Percentiles rank a stretch among this genome's conserved stretches.
Conservation (phyloP, 2,113 vertebrate species). For the Sebastes schlegelii region DNA sequence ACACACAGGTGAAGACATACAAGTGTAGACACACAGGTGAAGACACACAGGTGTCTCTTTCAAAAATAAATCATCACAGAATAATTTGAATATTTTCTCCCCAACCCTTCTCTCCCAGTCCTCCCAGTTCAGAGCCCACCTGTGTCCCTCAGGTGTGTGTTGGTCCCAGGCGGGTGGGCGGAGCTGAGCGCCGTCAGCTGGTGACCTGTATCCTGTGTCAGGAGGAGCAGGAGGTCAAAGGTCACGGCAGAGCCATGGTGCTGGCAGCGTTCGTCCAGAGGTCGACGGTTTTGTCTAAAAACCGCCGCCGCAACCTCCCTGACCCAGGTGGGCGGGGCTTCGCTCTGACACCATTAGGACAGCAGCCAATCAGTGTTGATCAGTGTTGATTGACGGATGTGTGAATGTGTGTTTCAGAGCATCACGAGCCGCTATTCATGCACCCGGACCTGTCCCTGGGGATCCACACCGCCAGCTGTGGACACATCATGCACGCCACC, state of each 20-base stretch:
- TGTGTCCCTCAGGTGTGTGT: conserved; percentile 87
- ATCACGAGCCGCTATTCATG: conserved; percentile 92
- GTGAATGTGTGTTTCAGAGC: conserved; percentile 82
- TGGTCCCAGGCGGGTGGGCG: conserved; percentile 88
- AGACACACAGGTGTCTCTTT: no score
- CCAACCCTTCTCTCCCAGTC: conserved; percentile 75
- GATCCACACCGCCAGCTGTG: conserved; percentile 96
- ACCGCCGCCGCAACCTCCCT: conserved; percentile 85
- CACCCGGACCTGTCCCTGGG: conserved; percentile 95
- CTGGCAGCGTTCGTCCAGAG: conserved; percentile 96
- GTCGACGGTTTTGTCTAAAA: conserved; percentile 96
- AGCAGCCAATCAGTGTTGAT: neutral
- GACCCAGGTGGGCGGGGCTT: conserved; percentile 86
- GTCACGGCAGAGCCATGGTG: conserved; percentile 94
- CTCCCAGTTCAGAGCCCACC: conserved; percentile 79
- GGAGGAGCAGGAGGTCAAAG: conserved; percentile 95
- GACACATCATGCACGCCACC: conserved; percentile 97
- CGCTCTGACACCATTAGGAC: neutral
- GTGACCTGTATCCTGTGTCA: conserved; percentile 98
- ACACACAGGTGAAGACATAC: no score
- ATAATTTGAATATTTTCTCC: neutral
- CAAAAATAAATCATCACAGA: neutral
- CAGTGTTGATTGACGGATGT: neutral
- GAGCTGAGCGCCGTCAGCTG: conserved; percentile 86
- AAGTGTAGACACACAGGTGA: neutral